phyloP scores from a whole-genome alignment of 2,113 vertebrate species.

The Rana temporaria region DNA sequence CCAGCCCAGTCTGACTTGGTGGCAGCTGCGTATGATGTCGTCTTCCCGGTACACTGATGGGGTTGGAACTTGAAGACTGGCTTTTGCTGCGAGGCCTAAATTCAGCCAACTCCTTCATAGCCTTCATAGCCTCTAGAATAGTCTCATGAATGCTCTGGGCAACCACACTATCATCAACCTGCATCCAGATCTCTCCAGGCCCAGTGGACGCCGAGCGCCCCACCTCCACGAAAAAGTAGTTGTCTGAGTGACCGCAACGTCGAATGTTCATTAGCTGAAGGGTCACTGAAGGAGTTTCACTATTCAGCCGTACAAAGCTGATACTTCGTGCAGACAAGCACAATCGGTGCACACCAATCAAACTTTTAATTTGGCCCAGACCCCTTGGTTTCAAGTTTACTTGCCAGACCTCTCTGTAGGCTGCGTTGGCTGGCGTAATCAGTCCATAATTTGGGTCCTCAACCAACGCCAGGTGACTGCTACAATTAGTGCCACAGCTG shows the following conservation, averaged over 20 bases:
- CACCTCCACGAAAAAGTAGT: conserved; percentile 97
- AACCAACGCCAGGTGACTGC: conserved; percentile 64
- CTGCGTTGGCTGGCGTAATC: conserved; percentile 78
- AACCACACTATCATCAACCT: conserved; percentile 95
- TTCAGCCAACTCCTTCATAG: conserved; percentile 94
- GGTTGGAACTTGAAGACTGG: conserved; percentile 87
- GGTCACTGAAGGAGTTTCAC: conserved; percentile 87
- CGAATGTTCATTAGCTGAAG: conserved; percentile 97
- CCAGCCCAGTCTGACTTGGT: conserved; percentile 91
- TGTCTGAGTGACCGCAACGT: conserved; percentile 97
- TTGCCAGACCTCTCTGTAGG: conserved; percentile 96
- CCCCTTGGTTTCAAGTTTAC: conserved; percentile 93
- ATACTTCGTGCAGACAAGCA: conserved; percentile 92
- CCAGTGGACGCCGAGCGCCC: conserved; percentile 93
- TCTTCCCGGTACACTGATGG: conserved; percentile 86
- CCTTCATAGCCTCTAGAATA: conserved; percentile 95
- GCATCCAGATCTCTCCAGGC: conserved; percentile 98
- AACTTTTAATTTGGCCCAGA: conserved; percentile 88
- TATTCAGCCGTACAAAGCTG: conserved; percentile 92
- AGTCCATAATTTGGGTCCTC: conserved; percentile 87
- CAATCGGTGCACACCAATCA: conserved; percentile 92
- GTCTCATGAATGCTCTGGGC: conserved; percentile 99
- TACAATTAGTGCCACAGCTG: conserved; percentile 75
- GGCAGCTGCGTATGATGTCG: conserved; percentile 83
- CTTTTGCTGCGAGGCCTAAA: conserved; percentile 97